Evolutionary conservation across 2,888 invertebrate genomes (phyloP).

Genomic region (Liodrosophila aerea): DNA sequence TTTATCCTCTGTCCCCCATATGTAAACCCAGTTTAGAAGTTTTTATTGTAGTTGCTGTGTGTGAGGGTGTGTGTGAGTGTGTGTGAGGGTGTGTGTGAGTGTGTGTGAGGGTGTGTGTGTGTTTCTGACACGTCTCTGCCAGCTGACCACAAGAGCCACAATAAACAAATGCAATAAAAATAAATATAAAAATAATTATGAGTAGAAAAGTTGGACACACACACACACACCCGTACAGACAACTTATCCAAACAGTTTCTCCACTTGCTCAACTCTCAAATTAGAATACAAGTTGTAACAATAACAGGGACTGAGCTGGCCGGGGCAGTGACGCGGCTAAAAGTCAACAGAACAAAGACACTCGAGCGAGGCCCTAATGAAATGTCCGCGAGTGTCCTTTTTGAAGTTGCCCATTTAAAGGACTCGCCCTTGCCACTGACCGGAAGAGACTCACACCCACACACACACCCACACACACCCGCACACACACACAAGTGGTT

Average conservation of each 20-base stretch:
- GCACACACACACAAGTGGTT: conserved; percentile 38
- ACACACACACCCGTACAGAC: too few relatives aligned
- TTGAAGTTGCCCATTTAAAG: conserved; percentile 62
- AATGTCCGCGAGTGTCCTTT: conserved; percentile 50
- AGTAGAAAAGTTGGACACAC: conserved; percentile 43
- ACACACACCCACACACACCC: too few relatives aligned
- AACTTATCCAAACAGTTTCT: conserved; percentile 11
- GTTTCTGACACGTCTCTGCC: conserved; percentile 22
- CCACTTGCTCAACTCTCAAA: conserved; percentile 32
- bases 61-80: conserved; percentile 3
- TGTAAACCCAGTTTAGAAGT: conserved; percentile 34
- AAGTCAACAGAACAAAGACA: conserved; percentile 28
- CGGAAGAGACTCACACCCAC: too few relatives aligned
- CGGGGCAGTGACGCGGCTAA: conserved; percentile 12
- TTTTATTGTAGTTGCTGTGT: conserved; percentile 19
- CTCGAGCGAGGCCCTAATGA: conserved; percentile 55
- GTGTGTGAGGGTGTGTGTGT: conserved; percentile 7
- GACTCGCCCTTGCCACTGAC: too few relatives aligned
- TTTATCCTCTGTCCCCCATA: conserved; percentile 24
- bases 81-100: conserved; percentile 1
- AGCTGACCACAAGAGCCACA: conserved; percentile 60
- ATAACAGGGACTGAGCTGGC: neutral
- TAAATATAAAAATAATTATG: conserved; percentile 59
- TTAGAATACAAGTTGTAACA: conserved; percentile 47
- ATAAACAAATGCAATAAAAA: conserved; percentile 60